Evolutionary conservation across 2,888 invertebrate genomes (phyloP), one percentile per base, ranked within the genome.

Genomic region (Drosophila borealis): DNA sequence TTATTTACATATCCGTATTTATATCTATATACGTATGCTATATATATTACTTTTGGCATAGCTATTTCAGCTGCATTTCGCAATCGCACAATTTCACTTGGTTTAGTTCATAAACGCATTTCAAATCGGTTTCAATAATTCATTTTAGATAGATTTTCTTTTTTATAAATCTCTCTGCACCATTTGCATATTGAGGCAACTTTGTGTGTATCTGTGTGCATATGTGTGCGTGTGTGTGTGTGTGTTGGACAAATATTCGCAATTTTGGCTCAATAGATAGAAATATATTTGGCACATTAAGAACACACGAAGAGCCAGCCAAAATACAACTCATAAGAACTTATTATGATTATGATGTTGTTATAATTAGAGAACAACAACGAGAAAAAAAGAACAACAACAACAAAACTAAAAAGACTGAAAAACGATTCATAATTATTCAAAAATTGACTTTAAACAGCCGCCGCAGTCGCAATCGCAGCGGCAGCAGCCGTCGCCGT

Each of bases 391-490:
- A 50, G 51, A 49, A 36, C 29, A 41, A 5, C 6, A 29, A 36
- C 39, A 42, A 11, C n/a, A 53, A 50, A 14, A 8, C 25, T 10
- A 25, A 41, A 50, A 25, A 19, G 17, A 69, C 64, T 72, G 78
- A 87, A 82, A 89, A 88, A 77, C 86, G 82, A 85, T 88, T 78
- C 85, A 87, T 88, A 89, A 85, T 88, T 85, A 84, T 89, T 89
- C 84, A 84, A 74, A 84, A 85, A 89, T 89, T 89, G 84, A 84
- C 90, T 89, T 79, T 63, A 82, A 80, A 71, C 79, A 85, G 71
- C 71, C 78, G 82, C 68, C 68, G 64, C 62, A 68, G 62, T 55
- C 68, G 53, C 60, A 57, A 42, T 29, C 49, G 53, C 56, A 53
- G 39, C 21, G 19, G 53, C 49, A 14, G 45, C 42, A 10, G 46